phyloP scores from a whole-genome alignment of 2,797 vertebrate species.

The Babyrousa celebensis region DNA sequence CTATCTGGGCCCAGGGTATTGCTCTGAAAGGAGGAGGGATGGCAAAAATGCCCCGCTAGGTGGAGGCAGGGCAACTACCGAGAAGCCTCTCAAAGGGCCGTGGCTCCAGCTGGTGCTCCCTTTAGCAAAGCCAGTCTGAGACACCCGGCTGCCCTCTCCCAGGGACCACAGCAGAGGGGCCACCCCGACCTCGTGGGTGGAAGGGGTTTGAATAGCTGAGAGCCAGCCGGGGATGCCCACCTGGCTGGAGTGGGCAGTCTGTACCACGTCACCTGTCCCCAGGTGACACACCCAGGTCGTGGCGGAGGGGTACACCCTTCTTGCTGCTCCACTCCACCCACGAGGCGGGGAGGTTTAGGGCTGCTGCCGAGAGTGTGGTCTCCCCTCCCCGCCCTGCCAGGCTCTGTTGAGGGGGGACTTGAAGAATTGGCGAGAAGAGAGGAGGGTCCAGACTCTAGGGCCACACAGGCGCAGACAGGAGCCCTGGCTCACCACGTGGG shows the following conservation, averaged over 20 bases:
- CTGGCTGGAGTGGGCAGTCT: neutral
- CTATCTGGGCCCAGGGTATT: neutral
- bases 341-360: accelerated
- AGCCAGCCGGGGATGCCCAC: neutral
- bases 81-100: neutral
- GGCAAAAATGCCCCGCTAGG: neutral
- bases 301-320: neutral
- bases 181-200: neutral
- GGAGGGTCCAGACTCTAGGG: neutral
- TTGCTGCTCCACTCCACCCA: accelerated
- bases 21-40: neutral
- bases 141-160: neutral
- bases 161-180: neutral
- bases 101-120: accelerated
- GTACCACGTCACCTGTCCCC: neutral
- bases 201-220: neutral
- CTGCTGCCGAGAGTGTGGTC: accelerated
- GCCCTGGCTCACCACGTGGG: neutral
- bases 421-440: neutral
- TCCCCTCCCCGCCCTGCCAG: neutral
- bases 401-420: no score
- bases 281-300: no score
- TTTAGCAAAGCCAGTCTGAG: neutral
- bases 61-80: neutral
- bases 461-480: neutral